Evolutionary conservation across 1,140 invertebrate genomes (phyloP), one percentile per base, ranked within the genome.

Genomic region (Pseudoatta argentina): DNA sequence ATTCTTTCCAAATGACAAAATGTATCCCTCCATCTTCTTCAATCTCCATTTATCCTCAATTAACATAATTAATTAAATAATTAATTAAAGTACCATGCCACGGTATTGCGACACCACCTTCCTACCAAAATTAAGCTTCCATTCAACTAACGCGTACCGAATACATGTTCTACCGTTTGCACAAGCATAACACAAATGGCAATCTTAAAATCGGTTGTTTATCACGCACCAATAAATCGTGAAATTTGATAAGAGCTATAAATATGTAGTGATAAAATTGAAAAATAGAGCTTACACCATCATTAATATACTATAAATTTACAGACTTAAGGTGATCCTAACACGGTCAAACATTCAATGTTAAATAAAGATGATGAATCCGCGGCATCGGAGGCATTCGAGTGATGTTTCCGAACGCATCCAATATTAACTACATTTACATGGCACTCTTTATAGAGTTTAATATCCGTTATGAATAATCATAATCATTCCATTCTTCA

Each of bases 101-200:
- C 92, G 92, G 91, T 92, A 93, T 92, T 87, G 76, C 87, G 90
- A 92, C 91, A 92, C 91, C 91, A 90, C 34, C 53, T 82, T 77
- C 69, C 72, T 85, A 79, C 59, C 39, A 64, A 87, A 85, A 87
- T 64, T 55, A 75, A 63, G 82, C 79, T 86, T 77, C 53, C 34
- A 87, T 89, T 76, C 57, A 87, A 78, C 64, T 86, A 88, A 88
- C 79, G 72, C 57, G 73, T 53, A 87, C 61, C 66, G 59, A 66
- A 66, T 14, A 79, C 8, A 78, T 44, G n/a, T 64, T 63, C 39
- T 64, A 85, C 30, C 73, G 61, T 66, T 85, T 79, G 18, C 59
- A 66, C 30, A 77, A 85, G 69, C 63, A n/a, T 48, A 78, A 77
- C 73, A 85, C 30, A 78, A 64, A 79, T 39, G 44, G 53, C 53